Evolutionary conservation across 1,140 invertebrate species (phyloP), one percentile per base, ranked within the genome.

Genomic region (Drosophila arawakana): DNA sequence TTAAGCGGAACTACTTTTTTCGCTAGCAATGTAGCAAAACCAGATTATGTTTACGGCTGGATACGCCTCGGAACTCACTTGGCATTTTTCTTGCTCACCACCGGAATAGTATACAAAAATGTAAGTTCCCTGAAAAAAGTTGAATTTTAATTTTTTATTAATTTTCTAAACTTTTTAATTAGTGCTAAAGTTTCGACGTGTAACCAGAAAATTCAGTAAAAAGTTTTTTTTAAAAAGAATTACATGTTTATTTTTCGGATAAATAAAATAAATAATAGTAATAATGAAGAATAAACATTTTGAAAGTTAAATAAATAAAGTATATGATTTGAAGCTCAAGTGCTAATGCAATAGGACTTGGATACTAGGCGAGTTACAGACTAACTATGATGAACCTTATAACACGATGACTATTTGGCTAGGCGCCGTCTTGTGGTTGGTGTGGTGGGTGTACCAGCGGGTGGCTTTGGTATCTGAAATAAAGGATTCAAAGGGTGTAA

Each of bases 381-480:
- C 65, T 76, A 78, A 41, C 83, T 86, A 88, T 55, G 62, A 68
- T 81, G 79, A 73, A 41, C 55, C 72, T 77, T 76, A 81, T 58
- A 49, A 74, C 35, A 57, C 41, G 62, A 49, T 72, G 59, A 74
- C 79, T 85, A 91, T 59, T 91, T 91, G 77, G 88, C 86, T 80
- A 76, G 52, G 35, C 88, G 80, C 34, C 91, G 85, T 84, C 83
- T 91, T 73, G 89, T 85, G 55, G 76, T 73, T 54, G 91, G 91
- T 60, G 91, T 92, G 55, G 89, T 88, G 60, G 91, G 91, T 47
- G 78, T 91, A 52, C 84, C 69, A 34, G 80, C 84, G 11, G 91
- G 91, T 35, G 91, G 91, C 57, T 91, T 92, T 18, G 88, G 73
- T 52, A 92, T 91, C 91, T 92, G 30, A 18, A 78, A 73, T 35